Base-by-base conservation (phyloP, 1,140 invertebrate species). In the Lysiphlebus fabarum region DNA sequence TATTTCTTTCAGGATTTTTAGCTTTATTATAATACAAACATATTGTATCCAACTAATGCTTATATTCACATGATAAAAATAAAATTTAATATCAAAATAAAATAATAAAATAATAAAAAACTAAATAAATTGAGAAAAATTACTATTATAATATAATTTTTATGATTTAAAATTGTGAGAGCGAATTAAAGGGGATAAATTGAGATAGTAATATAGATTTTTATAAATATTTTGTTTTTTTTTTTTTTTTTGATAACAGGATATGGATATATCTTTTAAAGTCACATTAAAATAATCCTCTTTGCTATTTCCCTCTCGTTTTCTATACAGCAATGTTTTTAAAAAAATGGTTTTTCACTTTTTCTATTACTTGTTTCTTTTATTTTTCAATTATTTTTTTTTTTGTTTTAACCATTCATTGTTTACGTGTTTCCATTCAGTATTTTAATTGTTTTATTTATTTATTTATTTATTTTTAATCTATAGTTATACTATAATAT, bases 221-320 rank as follows among this genome's bases (percentile, higher is more conserved):
- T n/a, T n/a, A n/a, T n/a, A n/a, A n/a, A n/a, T n/a, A n/a, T n/a
- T n/a, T n/a, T n/a, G n/a, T n/a, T n/a, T n/a, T n/a, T n/a, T n/a
- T 26, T 2, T 26, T 2, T 26, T 26, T 37, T 51, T 34, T 33
- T 38, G 11, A 38, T 37, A 38, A 34, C 34, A 50, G 43, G 58
- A 59, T 59, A 59, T 59, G 50, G 33, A 48, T 50, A 59, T 59
- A 59, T 59, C 58, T 42, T n/a, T 54, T 59, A 51, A 54, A 59
- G 51, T 8, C 10, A 45, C 49, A 45, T 51, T 41, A 26, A 42
- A 33, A 26, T 26, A 41, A 51, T 59, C 41, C 26, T 40, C 8
- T 53, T 51, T 42, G 44, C 40, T 53, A 38, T 45, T 53, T 40
- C 38, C 45, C 17, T 26, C 17, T 26, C 17, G 17, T 26, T 26